Evolutionary conservation across 2,888 invertebrate genomes (phyloP).

Genomic region (Leptopilina syphax): DNA sequence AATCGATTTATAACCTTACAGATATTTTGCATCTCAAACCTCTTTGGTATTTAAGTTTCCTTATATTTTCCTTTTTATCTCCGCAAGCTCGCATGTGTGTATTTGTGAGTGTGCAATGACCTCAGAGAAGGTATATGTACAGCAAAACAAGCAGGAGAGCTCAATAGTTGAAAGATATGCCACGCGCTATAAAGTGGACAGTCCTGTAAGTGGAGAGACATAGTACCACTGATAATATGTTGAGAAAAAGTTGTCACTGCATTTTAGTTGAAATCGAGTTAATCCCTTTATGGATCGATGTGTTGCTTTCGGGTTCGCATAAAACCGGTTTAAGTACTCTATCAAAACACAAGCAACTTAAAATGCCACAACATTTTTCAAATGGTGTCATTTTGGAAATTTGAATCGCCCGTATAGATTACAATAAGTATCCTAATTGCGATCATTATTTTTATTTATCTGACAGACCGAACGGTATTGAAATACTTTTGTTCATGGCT

Average conservation of each 20-base stretch:
- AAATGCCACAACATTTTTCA: constrained; percentile 26
- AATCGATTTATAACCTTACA: constrained; percentile 6
- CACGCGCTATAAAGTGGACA: constrained; percentile 33
- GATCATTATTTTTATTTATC: constrained; percentile 21
- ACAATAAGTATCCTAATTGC: neutral
- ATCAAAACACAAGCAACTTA: constrained; percentile 21
- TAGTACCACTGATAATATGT: constrained; percentile 17
- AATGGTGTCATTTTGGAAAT: constrained; percentile 20
- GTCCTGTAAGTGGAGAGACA: constrained; percentile 30
- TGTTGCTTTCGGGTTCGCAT: neutral
- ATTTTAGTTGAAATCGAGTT: constrained; percentile 36
- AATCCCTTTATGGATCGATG: constrained; percentile 33
- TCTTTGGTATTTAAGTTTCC: constrained; percentile 30
- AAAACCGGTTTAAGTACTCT: constrained; percentile 28
- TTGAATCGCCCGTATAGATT: constrained; percentile 16
- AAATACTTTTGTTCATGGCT: too few species aligned
- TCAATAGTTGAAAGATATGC: constrained; percentile 16
- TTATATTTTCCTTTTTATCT: constrained; percentile 13
- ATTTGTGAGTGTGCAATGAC: neutral
- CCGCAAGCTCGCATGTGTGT: neutral
- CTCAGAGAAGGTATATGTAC: constrained; percentile 1
- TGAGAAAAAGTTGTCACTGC: constrained; percentile 37
- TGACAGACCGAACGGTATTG: neutral
- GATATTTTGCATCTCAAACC: neutral
- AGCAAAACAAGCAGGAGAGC: neutral